Evolutionary conservation across 2,888 invertebrate species (phyloP), one percentile per base, ranked within the genome.

Genomic region (Nymphalis polychloros): DNA sequence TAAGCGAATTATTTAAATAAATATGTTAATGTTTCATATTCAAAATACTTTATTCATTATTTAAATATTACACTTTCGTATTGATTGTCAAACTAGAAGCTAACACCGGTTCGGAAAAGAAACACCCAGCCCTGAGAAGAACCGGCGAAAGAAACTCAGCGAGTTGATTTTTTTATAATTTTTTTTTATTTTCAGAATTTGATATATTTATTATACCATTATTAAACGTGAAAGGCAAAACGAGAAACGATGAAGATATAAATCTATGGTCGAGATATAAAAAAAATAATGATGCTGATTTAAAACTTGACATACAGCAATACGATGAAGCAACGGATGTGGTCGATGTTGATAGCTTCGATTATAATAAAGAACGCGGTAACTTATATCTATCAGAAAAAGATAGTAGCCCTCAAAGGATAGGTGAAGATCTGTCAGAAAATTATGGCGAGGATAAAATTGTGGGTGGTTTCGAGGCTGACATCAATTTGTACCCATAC

Each of bases 401-500:
- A 49, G 64, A 20, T 13, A 48, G 65, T 46, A 50, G 59, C 20
- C 35, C 62, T 8, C 60, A 65, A 16, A 47, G 23, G 55, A 31
- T 59, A 20, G 66, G 64, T 3, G 67, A 73, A 50, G 72, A 73
- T 41, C 13, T 17, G 55, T 55, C 20, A 6, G 70, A 31, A 1
- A 73, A 74, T 59, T 81, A 81, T 59, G 87, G 83, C 0, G 84
- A 86, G 31, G 84, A 89, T 67, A 92, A 87, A 64, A 93, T 93
- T 8, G 92, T 92, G 0, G 93, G 92, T 2, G 93, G 93, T 1
- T 50, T 74, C 3, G 86, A 88, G 73, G 90, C 88, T 0, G 88
- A 89, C 53, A 91, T 93, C 0, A 88, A 84, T 72, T 72, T 90
- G 46, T 92, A 90, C 76, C 93, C 93, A 0, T 93, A 92, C 62